Evolutionary conservation across 1,140 invertebrate species (phyloP), one percentile per base, ranked within the genome.

Genomic region (Drosophila takahashii): DNA sequence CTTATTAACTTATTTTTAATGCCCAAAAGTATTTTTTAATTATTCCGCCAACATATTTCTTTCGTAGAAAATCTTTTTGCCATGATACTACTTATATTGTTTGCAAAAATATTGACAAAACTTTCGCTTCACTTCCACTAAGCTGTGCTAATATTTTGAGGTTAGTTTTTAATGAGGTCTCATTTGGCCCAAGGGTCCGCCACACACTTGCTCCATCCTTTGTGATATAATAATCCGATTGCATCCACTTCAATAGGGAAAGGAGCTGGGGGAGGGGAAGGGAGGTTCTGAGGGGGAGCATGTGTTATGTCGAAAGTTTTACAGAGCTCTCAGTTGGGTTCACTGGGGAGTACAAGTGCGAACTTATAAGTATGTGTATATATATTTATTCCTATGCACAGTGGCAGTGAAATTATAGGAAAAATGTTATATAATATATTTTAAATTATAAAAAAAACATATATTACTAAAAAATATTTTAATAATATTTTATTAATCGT

Each of bases 281-380:
- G 1, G 8, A 37, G 22, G 0, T 29, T 29, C 22, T 22, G 22
- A 22, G 22, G 27, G 36, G 39, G 5, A 36, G 26, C 22, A 27
- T 37, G 57, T 37, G 18, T 48, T 59, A 15, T 59, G 56, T 22
- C 13, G 6, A 59, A 59, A 59, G 56, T 59, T 59, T 58, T 26
- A 53, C 34, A 54, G 52, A 16, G 52, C 22, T 41, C 36, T n/a
- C n/a, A 27, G n/a, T 16, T 16, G 52, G 22, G 9, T 26, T 22
- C 52, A 56, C 10, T 50, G n/a, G 15, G 48, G 48, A 50, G 18
- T 48, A 48, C 47, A 48, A 29, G 48, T 34, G 48, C 27, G 15
- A 18, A 18, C 45, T 15, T 16, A 10, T 9, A 48, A 22, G 22
- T 22, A 22, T 22, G 22, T 22, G 22, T 6, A 8, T n/a, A 27